These are phyloP conservation scores for Melangyna quadrimaculata DNA, from an alignment of 2,888 invertebrate species.

Conservation along the genomic window DNA sequence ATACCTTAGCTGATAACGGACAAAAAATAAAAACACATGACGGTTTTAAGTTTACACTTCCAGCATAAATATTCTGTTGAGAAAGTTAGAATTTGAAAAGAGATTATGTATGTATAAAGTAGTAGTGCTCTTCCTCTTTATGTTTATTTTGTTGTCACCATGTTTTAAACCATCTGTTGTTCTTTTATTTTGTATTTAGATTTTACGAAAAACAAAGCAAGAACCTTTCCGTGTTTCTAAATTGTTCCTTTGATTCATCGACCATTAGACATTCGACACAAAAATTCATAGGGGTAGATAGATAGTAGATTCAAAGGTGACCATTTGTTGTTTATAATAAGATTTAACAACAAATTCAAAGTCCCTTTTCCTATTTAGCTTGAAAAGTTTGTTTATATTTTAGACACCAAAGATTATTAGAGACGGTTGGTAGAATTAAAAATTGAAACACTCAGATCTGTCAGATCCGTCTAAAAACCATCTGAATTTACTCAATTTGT, in stretches of 20 bases:
- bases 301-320: not conserved
- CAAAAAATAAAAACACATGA: not conserved
- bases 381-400: too few species aligned
- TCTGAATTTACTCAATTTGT: too few species aligned
- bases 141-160: not conserved
- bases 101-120: not conserved
- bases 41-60: constrained; percentile 21
- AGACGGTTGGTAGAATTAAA: too few species aligned
- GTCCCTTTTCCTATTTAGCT: too few species aligned
- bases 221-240: constrained; percentile 48
- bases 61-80: constrained; percentile 61
- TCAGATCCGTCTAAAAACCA: too few species aligned
- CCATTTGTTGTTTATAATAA: not conserved
- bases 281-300: not conserved
- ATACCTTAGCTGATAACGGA: constrained; percentile 20
- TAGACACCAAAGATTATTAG: too few species aligned
- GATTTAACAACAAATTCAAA: not conserved
- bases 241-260: constrained; percentile 50
- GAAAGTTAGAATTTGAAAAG: constrained; percentile 31
- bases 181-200: not conserved
- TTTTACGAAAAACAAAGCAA: constrained; percentile 38
- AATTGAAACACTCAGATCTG: too few species aligned
- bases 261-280: not conserved
- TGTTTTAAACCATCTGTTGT: not conserved
- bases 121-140: not conserved